Conservation (phyloP, 2,888 invertebrate genomes). For the Noctua fimbriata region DNA sequence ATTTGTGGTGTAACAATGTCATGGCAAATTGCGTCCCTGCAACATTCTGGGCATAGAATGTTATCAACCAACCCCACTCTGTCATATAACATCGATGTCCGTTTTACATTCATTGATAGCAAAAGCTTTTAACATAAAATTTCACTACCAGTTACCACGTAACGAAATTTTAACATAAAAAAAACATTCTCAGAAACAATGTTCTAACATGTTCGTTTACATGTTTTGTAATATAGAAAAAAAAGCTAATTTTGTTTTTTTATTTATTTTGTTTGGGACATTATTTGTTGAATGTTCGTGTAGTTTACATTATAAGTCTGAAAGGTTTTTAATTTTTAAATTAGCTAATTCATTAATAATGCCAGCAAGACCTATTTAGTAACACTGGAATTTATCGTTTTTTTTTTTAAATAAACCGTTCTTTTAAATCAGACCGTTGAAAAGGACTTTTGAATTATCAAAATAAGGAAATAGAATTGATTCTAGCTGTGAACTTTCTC, state of each 20-base stretch:
- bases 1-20: slow-evolving; percentile 1
- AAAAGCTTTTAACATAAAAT: slow-evolving; percentile 16
- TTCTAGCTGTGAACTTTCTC: background rate
- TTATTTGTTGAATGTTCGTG: too few relatives aligned
- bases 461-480: too few relatives aligned
- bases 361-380: too few relatives aligned
- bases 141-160: slow-evolving; percentile 1
- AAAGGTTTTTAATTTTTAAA: too few relatives aligned
- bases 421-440: too few relatives aligned
- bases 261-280: too few relatives aligned
- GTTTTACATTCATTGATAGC: background rate
- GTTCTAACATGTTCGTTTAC: background rate
- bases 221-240: background rate
- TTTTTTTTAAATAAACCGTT: too few relatives aligned
- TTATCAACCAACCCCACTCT: background rate
- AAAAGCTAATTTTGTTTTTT: too few relatives aligned
- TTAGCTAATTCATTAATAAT: too few relatives aligned
- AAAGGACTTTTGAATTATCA: too few relatives aligned
- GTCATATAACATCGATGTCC: background rate
- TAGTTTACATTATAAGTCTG: too few relatives aligned
- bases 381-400: too few relatives aligned
- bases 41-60: background rate
- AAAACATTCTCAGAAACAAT: slow-evolving; percentile 13
- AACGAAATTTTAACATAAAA: background rate
- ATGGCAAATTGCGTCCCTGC: background rate